These are phyloP conservation scores for Chloromyia formosa DNA, from an alignment of 2,888 invertebrate genomes.

Conservation along the genomic window DNA sequence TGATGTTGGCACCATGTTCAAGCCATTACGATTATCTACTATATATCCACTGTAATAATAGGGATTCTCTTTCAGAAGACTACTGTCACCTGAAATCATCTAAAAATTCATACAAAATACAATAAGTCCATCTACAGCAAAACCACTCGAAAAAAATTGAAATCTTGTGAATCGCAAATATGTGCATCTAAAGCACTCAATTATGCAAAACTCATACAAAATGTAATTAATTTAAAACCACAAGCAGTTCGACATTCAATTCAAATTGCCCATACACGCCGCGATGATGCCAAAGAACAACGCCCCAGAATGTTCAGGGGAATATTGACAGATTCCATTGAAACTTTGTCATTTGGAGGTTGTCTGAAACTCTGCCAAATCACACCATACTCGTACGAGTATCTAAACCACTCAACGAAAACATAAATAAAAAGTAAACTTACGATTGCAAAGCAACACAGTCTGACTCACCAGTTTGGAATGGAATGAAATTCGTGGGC, in stretches of 20 bases:
- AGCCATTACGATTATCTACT: too few species aligned
- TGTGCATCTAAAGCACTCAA: conserved; percentile 3
- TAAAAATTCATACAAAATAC: too few species aligned
- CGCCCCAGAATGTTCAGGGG: conserved; percentile 8
- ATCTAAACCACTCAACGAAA: not conserved
- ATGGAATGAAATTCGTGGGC: conserved; percentile 80
- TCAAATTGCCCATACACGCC: too few species aligned
- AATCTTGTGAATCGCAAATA: too few species aligned
- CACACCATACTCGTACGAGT: not conserved
- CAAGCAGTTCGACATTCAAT: too few species aligned
- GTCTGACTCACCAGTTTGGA: conserved; percentile 76
- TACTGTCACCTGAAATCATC: too few species aligned
- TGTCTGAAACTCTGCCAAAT: not conserved
- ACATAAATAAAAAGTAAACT: too few species aligned
- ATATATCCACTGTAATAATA: too few species aligned
- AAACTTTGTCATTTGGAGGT: not conserved
- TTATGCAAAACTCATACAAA: conserved; percentile 30
- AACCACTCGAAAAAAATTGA: too few species aligned
- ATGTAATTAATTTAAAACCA: conserved; percentile 37
- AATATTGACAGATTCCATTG: not conserved
- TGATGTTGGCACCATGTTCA: too few species aligned
- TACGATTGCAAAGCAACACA: not conserved
- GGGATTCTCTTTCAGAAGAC: too few species aligned
- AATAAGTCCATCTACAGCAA: too few species aligned
- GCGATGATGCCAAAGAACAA: not conserved